These are phyloP conservation scores for Dermatophagoides farinae DNA, from an alignment of 1,140 invertebrate genomes.

Conservation along the genomic window DNA sequence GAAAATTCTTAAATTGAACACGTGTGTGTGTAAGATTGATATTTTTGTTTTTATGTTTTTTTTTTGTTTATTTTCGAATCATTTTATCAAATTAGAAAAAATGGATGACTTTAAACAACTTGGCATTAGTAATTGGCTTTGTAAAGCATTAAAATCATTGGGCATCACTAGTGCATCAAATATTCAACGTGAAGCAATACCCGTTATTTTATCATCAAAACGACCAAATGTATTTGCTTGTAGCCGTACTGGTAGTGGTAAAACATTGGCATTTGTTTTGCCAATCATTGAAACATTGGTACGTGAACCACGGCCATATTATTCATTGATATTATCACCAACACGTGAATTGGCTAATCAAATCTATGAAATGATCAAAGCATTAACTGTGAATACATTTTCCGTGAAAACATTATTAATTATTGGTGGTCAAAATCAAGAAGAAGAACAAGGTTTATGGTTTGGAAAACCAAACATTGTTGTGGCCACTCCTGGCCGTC, in stretches of 20 bases:
- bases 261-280: slow-evolving; percentile 87
- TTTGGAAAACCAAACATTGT: slow-evolving; percentile 43
- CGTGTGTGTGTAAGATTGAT: too few species aligned
- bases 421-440: slow-evolving; percentile 14
- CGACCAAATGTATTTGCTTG: slow-evolving; percentile 79
- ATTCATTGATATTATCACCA: slow-evolving; percentile 80
- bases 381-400: slow-evolving; percentile 8
- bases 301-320: slow-evolving; percentile 81
- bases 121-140: slow-evolving; percentile 15
- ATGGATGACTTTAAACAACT: slow-evolving; percentile 8
- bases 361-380: slow-evolving; percentile 26
- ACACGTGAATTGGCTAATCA: slow-evolving; percentile 72
- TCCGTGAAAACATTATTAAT: slow-evolving; percentile 17
- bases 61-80: too few species aligned
- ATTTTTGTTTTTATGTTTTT: too few species aligned
- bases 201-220: slow-evolving; percentile 39
- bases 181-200: slow-evolving; percentile 63
- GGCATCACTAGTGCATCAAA: slow-evolving; percentile 39
- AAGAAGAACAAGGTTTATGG: slow-evolving; percentile 16
- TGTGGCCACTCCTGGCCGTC: slow-evolving; percentile 67
- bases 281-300: slow-evolving; percentile 78
- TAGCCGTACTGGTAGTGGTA: slow-evolving; percentile 81
- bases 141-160: background rate
- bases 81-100: too few species aligned
- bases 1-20: too few species aligned